Base-by-base conservation (phyloP, 1,140 invertebrate species). In the Drosophila persimilis region DNA sequence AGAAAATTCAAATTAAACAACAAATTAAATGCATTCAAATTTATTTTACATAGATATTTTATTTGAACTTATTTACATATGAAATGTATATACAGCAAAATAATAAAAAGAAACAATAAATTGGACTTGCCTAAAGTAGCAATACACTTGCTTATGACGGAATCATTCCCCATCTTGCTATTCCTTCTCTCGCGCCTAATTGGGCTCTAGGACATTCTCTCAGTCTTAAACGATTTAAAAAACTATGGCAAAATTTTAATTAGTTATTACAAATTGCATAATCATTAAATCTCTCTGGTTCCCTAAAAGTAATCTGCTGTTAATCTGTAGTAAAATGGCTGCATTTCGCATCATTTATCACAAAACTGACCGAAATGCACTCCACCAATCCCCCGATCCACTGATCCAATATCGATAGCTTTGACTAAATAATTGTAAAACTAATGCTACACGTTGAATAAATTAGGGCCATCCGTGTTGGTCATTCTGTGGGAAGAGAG, bases 161-260 rank as follows among this genome's bases (percentile, higher is more conserved):
- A 67, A 46, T 24, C 46, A 41, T 58, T 62, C 44, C 57, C 44
- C 48, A 31, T 45, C 44, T 43, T 6, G 43, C 52, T 35, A 47
- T 48, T 48, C 35, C 48, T 29, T 55, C 52, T 67, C 45, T 51
- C 80, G 76, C 60, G 15, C 69, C 67, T 78, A 57, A 58, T 81
- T 73, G 64, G 50, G 80, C 83, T 88, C 84, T 89, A 88, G 83
- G 83, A 88, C 84, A 86, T 88, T 79, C 67, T 75, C 64, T 86
- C 83, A 86, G 83, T 86, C 83, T 86, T 86, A 88, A 86, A 76
- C 78, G 78, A 86, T 86, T 86, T 86, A 88, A 86, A 61, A 83
- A 86, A 89, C 83, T 86, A 86, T 86, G 83, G 83, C 83, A 86
- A 86, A 88, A 86, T 83, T 86, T 86, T 88, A 88, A 86, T 86